Evolutionary conservation across 2,888 invertebrate genomes (phyloP).

Genomic region (Cylindroiulus punctatus): DNA sequence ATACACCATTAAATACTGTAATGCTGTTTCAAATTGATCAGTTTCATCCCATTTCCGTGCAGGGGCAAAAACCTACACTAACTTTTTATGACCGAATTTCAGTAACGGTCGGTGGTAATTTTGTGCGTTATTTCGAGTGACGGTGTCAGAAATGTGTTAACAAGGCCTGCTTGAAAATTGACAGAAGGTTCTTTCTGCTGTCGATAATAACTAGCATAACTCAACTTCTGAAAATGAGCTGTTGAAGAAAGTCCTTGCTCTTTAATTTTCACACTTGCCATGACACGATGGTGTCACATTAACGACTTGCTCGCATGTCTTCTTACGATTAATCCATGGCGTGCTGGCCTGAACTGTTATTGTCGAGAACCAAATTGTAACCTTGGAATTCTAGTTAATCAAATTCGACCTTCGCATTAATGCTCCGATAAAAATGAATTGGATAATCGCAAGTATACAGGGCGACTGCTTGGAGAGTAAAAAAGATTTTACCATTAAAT

Average conservation of each 20-base stretch:
- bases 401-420: neutral
- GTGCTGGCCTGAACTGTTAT: constrained; percentile 3
- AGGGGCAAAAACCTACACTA: too few relatives aligned
- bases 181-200: too few relatives aligned
- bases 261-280: neutral
- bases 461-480: too few relatives aligned
- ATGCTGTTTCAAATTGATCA: neutral
- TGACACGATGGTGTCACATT: neutral
- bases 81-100: neutral
- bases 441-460: neutral
- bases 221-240: too few relatives aligned
- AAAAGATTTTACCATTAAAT: too few relatives aligned
- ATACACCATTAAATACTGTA: neutral
- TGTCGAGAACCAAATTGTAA: constrained; percentile 2
- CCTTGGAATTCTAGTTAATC: neutral
- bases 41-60: too few relatives aligned
- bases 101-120: too few relatives aligned
- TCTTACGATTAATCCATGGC: constrained; percentile 12
- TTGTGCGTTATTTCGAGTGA: too few relatives aligned
- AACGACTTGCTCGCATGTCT: neutral
- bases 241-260: neutral
- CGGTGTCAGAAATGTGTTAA: too few relatives aligned
- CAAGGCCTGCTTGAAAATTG: too few relatives aligned
- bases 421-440: neutral
- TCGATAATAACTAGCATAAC: too few relatives aligned